phyloP scores from a whole-genome alignment of 2,113 vertebrate genomes.

The Oryzias javanicus region DNA sequence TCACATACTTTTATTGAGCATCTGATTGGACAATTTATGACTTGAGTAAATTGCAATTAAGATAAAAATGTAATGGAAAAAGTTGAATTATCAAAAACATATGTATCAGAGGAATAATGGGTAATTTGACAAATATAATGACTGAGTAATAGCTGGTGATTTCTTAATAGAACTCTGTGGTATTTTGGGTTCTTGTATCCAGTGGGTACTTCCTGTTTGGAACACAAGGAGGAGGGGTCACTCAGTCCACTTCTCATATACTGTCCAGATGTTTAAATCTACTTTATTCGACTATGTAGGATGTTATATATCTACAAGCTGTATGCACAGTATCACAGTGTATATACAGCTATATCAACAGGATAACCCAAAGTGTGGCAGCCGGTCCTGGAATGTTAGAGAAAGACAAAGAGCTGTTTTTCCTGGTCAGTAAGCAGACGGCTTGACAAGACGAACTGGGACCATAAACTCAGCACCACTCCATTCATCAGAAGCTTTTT shows the following conservation, averaged over 20 bases:
- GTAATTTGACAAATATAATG: too few species aligned
- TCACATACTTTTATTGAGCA: too few species aligned
- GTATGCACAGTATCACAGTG: constrained; percentile 20
- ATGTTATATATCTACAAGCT: constrained; percentile 29
- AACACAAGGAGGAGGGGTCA: constrained; percentile 31
- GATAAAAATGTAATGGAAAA: too few species aligned
- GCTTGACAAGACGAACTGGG: constrained; percentile 47
- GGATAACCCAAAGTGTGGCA: constrained; percentile 32
- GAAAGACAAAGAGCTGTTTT: constrained; percentile 26
- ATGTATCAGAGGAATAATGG: too few species aligned
- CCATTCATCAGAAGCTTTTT: constrained; percentile 51
- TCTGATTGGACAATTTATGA: too few species aligned
- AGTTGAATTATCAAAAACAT: too few species aligned
- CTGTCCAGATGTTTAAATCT: constrained; percentile 55
- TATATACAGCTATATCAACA: constrained; percentile 49
- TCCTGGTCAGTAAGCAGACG: constrained; percentile 41
- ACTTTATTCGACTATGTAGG: constrained; percentile 40
- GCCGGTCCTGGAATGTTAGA: constrained; percentile 28
- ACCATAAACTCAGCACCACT: constrained; percentile 42
- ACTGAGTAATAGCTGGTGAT: too few species aligned
- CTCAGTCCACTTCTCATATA: constrained; percentile 18
- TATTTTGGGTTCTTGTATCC: too few species aligned
- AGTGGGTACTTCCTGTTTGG: constrained; percentile 33
- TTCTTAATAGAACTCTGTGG: too few species aligned
- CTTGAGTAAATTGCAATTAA: too few species aligned